Evolutionary conservation across 1,140 invertebrate species (phyloP).

Genomic region (Paraescarpia echinospica): DNA sequence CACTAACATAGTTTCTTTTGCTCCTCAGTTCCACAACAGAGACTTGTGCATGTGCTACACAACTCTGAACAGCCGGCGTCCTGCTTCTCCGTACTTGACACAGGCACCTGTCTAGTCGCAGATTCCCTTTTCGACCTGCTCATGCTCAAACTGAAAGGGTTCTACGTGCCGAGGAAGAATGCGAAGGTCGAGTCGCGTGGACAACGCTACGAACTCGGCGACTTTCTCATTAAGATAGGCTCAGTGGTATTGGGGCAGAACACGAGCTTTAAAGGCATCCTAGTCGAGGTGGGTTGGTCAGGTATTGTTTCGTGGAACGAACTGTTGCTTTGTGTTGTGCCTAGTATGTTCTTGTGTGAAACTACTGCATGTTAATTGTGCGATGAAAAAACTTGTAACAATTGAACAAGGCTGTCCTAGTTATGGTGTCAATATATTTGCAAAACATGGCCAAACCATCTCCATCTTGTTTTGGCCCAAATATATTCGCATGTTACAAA

Average conservation of each 20-base stretch:
- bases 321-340: too few relatives aligned
- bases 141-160: conserved; percentile 83
- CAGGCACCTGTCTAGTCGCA: conserved; percentile 76
- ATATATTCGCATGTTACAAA: too few relatives aligned
- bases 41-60: conserved; percentile 86
- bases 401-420: too few relatives aligned
- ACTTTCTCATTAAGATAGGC: conserved; percentile 93
- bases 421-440: too few relatives aligned
- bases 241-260: conserved; percentile 81
- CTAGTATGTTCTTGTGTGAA: too few relatives aligned
- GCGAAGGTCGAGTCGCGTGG: conserved; percentile 85
- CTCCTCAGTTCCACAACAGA: conserved; percentile 61
- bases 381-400: too few relatives aligned
- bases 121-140: conserved; percentile 88
- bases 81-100: conserved; percentile 89
- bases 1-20: not conserved
- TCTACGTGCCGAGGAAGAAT: conserved; percentile 82
- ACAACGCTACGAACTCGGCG: conserved; percentile 85
- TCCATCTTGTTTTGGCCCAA: too few relatives aligned
- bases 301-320: too few relatives aligned
- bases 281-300: conserved; percentile 75
- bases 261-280: conserved; percentile 88
- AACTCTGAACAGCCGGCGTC: conserved; percentile 94
- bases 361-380: too few relatives aligned
- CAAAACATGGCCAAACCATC: too few relatives aligned